A percentile compares a stretch with the other conserved stretches of the same genome.
These are phyloP conservation scores for Leontopithecus rosalia DNA, from an alignment of 2,797 vertebrate species.

Conservation along the genomic window DNA sequence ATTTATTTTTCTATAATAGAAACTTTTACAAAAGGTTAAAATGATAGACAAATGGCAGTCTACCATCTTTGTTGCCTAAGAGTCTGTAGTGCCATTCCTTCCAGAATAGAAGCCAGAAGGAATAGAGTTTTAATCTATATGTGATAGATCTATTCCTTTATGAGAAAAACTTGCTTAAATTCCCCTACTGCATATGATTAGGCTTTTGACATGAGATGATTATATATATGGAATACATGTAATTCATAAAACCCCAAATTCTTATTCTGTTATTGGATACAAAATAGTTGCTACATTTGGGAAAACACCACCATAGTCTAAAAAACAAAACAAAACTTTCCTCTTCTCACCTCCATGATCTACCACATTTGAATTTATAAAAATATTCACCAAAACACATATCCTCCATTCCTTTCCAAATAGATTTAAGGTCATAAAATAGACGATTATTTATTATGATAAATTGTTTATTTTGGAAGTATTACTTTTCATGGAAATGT, in stretches of 20 bases:
- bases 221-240: neutral
- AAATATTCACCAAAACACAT: slow-evolving; percentile 17
- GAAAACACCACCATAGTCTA: neutral
- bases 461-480: slow-evolving; percentile 8
- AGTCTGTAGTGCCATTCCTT: neutral
- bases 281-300: neutral
- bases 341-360: neutral
- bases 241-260: slow-evolving; percentile 5
- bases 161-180: slow-evolving; percentile 34
- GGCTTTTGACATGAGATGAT: slow-evolving; percentile 13
- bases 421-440: slow-evolving; percentile 24
- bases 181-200: neutral
- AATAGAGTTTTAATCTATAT: neutral
- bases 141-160: neutral
- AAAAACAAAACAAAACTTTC: slow-evolving; percentile 6
- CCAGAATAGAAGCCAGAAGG: neutral
- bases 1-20: neutral
- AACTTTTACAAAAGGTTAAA: neutral
- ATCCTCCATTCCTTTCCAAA: neutral
- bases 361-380: slow-evolving; percentile 8
- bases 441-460: neutral
- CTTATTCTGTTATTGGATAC: slow-evolving; percentile 1
- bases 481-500: neutral
- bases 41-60: neutral
- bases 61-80: neutral